Conservation (phyloP, 2,797 vertebrate genomes). For the Alosa sapidissima region DNA sequence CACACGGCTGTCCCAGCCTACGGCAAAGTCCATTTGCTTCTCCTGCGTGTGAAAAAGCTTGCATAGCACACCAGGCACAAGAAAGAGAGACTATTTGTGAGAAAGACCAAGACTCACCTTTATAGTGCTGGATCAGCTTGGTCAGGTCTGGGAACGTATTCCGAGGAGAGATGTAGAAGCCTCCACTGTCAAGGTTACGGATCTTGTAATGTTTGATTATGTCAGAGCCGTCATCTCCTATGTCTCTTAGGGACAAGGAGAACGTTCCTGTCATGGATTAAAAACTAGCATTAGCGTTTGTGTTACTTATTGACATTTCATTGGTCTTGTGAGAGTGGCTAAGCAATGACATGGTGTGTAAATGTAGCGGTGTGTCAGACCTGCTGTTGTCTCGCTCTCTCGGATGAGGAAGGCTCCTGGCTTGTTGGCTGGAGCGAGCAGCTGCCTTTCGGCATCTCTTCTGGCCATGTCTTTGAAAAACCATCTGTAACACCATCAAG, state of each 20-base stretch:
- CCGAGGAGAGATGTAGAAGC: slow-evolving; percentile 93
- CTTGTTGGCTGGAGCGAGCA: slow-evolving; percentile 47
- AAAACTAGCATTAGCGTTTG: background rate
- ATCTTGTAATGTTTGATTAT: slow-evolving; percentile 97
- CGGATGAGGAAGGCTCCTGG: slow-evolving; percentile 50
- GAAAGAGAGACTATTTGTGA: background rate
- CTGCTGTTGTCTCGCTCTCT: slow-evolving; percentile 48
- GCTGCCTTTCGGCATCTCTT: slow-evolving; percentile 47
- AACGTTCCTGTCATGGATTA: slow-evolving; percentile 79
- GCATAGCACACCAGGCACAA: background rate
- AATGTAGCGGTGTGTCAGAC: slow-evolving; percentile 7
- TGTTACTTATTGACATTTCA: background rate
- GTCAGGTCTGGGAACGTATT: slow-evolving; percentile 83
- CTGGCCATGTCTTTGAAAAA: slow-evolving; percentile 45
- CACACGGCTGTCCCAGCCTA: slow-evolving; percentile 82
- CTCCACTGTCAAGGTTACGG: slow-evolving; percentile 87
- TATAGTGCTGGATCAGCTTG: slow-evolving; percentile 91
- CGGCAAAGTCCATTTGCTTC: slow-evolving; percentile 88
- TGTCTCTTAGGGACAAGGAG: slow-evolving; percentile 88
- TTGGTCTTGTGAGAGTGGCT: background rate
- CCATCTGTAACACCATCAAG: slow-evolving; percentile 34
- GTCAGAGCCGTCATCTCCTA: slow-evolving; percentile 71
- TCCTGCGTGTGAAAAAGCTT: slow-evolving; percentile 64
- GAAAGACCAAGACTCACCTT: slow-evolving; percentile 74
- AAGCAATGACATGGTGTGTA: background rate